Conservation (phyloP, 2,888 invertebrate species). For the Epistrophella euchroma region DNA sequence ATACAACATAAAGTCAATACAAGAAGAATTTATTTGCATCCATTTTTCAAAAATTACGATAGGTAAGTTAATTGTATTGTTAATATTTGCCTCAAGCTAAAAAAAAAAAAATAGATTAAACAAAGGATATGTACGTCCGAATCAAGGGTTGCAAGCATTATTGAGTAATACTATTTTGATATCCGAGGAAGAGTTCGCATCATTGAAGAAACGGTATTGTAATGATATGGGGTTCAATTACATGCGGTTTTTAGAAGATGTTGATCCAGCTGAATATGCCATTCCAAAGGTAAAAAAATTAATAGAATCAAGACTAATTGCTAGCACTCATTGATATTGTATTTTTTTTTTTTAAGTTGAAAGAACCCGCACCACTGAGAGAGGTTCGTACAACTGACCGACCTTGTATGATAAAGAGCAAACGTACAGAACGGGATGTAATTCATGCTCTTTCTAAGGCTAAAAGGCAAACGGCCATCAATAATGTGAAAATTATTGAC, state of each 20-base stretch:
- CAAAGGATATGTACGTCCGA: conserved; percentile 89
- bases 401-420: conserved; percentile 79
- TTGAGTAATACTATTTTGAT: conserved; percentile 88
- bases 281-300: conserved; percentile 78
- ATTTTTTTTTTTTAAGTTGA: conserved; percentile 29
- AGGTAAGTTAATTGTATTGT: conserved; percentile 83
- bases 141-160: conserved; percentile 89
- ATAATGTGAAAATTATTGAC: conserved; percentile 87
- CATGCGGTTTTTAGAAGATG: conserved; percentile 88
- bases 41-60: conserved; percentile 89
- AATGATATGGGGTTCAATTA: conserved; percentile 92
- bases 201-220: conserved; percentile 89
- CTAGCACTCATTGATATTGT: background rate
- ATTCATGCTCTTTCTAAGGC: conserved; percentile 90
- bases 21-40: conserved; percentile 87
- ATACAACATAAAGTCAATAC: conserved; percentile 87
- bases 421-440: conserved; percentile 86
- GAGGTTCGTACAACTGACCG: conserved; percentile 80
- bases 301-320: background rate
- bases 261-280: conserved; percentile 82
- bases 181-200: conserved; percentile 87
- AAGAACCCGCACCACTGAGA: conserved; percentile 50
- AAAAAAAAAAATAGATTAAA: conserved; percentile 85
- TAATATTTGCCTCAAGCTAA: background rate
- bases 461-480: conserved; percentile 88